Base-by-base conservation (phyloP, 2,797 vertebrate species). In the Alca torda region DNA sequence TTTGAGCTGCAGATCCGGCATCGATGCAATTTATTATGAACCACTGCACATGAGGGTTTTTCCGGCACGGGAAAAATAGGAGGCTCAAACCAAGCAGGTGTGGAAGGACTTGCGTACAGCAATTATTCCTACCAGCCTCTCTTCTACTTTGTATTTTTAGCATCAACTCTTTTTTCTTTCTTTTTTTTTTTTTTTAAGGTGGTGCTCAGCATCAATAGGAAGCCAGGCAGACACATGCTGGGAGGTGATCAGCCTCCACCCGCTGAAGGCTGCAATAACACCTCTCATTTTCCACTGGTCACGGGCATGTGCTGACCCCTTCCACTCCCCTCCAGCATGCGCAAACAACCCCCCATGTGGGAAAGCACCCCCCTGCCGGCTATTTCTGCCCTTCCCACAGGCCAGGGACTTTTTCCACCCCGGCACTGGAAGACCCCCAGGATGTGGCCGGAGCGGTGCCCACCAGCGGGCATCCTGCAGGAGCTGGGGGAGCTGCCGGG, bases 281-380 rank as follows among this genome's bases (percentile, higher is more conserved):
- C 60, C 73, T 80, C 83, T 89, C n/a, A 30, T 60, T 89, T 96
- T 94, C 92, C 84, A 2, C 70, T 43, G 39, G 16, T 87, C 68
- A 79, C 0, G 0, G 84, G 63, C 33, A 67, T 6, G 1, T 0
- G 0, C 61, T 3, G 11, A 60, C 35, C 30, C 3, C 3, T 51
- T 67, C 53, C 28, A 11, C 87, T 16, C 17, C 50, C 39, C 45
- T 84, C 39, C 39, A 30, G 61, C 4, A 1, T 11, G 25, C 11
- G 14, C 57, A 60, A 84, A 81, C 65, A 68, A 14, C 28, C 11
- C 16, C 53, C 10, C 0, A 0, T 0, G 5, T 8, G 45, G 19
- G 60, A 78, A 84, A 48, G 10, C 31, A 51, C 25, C 57, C 8
- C 48, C 51, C 73, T 1, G 0, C 21, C 0, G 3, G 56, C 20